Percentiles rank a stretch among this genome's conserved stretches.
These are phyloP conservation scores for Stomorhina lunata DNA, from an alignment of 2,888 invertebrate genomes.

Conservation along the genomic window DNA sequence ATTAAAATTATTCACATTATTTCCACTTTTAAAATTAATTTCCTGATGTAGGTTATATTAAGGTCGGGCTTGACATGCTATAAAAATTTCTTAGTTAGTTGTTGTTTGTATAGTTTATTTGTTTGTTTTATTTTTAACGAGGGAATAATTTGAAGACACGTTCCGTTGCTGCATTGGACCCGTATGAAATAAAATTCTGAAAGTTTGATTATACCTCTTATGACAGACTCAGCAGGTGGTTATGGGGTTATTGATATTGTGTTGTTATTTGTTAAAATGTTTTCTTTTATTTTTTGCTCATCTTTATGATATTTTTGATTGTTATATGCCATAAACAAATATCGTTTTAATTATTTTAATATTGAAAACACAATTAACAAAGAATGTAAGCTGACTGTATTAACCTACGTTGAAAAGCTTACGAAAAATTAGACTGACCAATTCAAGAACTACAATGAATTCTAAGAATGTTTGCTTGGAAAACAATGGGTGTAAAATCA, in stretches of 20 bases:
- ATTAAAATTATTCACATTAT: no score
- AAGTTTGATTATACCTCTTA: conserved; percentile 68
- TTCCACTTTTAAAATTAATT: no score
- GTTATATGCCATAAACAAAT: conserved; percentile 54
- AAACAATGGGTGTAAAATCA: no score
- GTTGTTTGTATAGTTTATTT: conserved; percentile 8
- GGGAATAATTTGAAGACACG: conserved; percentile 50
- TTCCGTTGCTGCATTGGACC: conserved; percentile 36
- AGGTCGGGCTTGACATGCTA: no score
- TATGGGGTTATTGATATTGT: conserved; percentile 59
- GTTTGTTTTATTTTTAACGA: conserved; percentile 3
- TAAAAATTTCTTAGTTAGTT: not conserved
- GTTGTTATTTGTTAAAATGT: conserved; percentile 39
- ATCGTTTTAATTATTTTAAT: conserved; percentile 57
- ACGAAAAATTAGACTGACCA: no score
- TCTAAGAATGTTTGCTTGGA: no score
- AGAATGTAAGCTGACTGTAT: no score
- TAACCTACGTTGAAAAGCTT: no score
- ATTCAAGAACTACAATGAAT: no score
- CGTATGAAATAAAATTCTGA: conserved; percentile 38
- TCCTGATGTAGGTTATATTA: no score
- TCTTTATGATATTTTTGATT: conserved; percentile 45
- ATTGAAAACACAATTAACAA: conserved; percentile 43
- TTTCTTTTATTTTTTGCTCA: conserved; percentile 9
- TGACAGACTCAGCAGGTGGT: conserved; percentile 74